Evolutionary conservation across 2,888 invertebrate genomes (phyloP).

Genomic region (Punctoribates punctum): DNA sequence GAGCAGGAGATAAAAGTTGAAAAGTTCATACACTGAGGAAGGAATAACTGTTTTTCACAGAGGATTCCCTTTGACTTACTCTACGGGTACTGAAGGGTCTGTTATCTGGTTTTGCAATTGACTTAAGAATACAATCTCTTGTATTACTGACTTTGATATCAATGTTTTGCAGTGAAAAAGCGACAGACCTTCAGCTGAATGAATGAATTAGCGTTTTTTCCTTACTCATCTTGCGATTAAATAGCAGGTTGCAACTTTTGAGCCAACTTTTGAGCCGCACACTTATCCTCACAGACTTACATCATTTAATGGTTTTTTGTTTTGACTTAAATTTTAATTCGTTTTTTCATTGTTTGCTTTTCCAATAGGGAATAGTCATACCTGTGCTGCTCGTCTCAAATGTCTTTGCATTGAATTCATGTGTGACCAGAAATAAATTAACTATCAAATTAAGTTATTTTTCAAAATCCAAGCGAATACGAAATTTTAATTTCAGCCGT

Average conservation of each 20-base stretch:
- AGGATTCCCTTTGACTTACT: no score
- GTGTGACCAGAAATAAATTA: slow-evolving; percentile 14
- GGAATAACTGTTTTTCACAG: slow-evolving; percentile 7
- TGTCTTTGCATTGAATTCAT: not conserved
- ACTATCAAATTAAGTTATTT: not conserved
- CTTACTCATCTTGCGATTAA: no score
- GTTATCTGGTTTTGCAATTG: not conserved
- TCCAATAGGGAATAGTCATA: not conserved
- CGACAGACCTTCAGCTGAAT: no score
- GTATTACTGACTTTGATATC: no score
- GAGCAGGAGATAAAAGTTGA: slow-evolving; percentile 29
- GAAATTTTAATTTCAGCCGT: not conserved
- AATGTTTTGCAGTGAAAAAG: no score
- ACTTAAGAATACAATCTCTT: not conserved
- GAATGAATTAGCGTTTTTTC: no score
- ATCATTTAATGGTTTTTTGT: not conserved
- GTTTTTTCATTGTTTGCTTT: not conserved
- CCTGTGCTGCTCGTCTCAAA: not conserved
- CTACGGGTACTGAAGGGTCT: not conserved
- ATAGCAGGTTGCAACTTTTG: no score
- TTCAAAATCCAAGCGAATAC: not conserved
- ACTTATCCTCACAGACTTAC: not conserved
- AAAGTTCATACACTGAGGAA: slow-evolving; percentile 36
- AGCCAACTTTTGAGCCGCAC: not conserved
- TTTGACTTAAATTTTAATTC: not conserved